phyloP scores from a whole-genome alignment of 2,888 invertebrate genomes.

The Drosophila niveifrons region DNA sequence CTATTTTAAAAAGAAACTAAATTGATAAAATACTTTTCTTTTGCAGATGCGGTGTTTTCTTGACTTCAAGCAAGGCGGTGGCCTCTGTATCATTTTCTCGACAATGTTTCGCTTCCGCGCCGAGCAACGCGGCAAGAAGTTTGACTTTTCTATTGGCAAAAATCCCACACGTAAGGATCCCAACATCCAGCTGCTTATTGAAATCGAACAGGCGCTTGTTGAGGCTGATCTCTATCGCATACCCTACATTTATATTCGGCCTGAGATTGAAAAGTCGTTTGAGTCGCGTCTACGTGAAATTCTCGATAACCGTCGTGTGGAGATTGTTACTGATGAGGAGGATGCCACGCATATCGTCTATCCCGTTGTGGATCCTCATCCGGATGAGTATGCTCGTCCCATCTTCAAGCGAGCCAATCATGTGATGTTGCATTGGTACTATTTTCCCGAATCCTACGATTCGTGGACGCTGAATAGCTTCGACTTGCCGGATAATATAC shows the following conservation, averaged over 20 bases:
- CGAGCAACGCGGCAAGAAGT: conserved; percentile 98
- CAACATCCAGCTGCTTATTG: conserved; percentile 96
- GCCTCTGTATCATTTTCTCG: conserved; percentile 96
- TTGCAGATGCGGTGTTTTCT: conserved; percentile 95
- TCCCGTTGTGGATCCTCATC: conserved; percentile 93
- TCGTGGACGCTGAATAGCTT: conserved; percentile 89
- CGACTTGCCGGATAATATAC: conserved; percentile 87
- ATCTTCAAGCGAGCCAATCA: conserved; percentile 92
- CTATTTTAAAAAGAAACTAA: no score
- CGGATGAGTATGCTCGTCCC: conserved; percentile 96
- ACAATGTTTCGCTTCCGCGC: conserved; percentile 98
- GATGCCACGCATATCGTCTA: conserved; percentile 97
- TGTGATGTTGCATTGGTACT: conserved; percentile 97
- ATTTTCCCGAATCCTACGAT: conserved; percentile 96
- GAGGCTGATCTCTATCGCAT: conserved; percentile 92
- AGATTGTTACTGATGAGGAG: conserved; percentile 89
- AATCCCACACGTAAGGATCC: conserved; percentile 96
- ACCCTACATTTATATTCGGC: conserved; percentile 92
- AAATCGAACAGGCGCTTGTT: conserved; percentile 93
- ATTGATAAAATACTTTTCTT: neutral
- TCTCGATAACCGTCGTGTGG: conserved; percentile 94
- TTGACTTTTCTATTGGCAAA: conserved; percentile 92
- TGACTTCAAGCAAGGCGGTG: conserved; percentile 97
- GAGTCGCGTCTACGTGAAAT: conserved; percentile 94
- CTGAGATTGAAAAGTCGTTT: conserved; percentile 94